A percentile compares a stretch with the other conserved stretches of the same genome.
Conservation (phyloP, 2,888 invertebrate species). For the Cataglyphis rosenhaueri region DNA sequence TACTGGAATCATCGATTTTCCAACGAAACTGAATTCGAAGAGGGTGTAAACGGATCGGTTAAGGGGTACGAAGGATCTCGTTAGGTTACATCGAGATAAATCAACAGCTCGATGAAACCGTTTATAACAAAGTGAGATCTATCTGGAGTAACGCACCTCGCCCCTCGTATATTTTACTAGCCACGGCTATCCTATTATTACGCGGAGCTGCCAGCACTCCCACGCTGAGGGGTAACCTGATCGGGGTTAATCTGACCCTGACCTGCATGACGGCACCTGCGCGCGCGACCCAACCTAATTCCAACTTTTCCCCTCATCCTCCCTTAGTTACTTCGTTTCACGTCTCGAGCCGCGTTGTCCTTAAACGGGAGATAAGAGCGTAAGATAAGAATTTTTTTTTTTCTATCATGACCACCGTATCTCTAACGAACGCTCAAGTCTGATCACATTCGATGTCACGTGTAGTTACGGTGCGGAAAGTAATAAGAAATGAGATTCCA, state of each 20-base stretch:
- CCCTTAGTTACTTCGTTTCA: slow-evolving; percentile 25
- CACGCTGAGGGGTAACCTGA: slow-evolving; percentile 84
- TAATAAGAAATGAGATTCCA: slow-evolving; percentile 12
- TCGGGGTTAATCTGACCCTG: slow-evolving; percentile 85
- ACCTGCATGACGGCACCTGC: slow-evolving; percentile 82
- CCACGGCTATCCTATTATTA: slow-evolving; percentile 82
- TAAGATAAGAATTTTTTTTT: slow-evolving; percentile 17
- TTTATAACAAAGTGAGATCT: slow-evolving; percentile 77
- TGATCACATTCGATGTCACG: neutral
- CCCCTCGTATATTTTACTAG: slow-evolving; percentile 69
- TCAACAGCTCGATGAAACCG: slow-evolving; percentile 76
- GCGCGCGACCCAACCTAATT: slow-evolving; percentile 74
- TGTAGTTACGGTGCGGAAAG: neutral
- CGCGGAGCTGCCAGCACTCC: slow-evolving; percentile 82
- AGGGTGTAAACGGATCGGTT: neutral
- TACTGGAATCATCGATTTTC: neutral
- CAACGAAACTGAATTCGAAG: neutral
- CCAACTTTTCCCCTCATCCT: slow-evolving; percentile 61
- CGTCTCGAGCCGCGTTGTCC: slow-evolving; percentile 38
- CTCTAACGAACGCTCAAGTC: slow-evolving; percentile 7
- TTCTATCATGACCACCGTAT: slow-evolving; percentile 14
- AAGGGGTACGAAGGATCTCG: slow-evolving; percentile 55
- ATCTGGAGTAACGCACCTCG: slow-evolving; percentile 71
- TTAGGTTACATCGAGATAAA: slow-evolving; percentile 72
- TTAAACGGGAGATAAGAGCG: slow-evolving; percentile 62